A percentile compares a stretch with the other conserved stretches of the same genome.
These are phyloP conservation scores for Prunella strophiata DNA, from an alignment of 2,797 vertebrate genomes.

Conservation along the genomic window DNA sequence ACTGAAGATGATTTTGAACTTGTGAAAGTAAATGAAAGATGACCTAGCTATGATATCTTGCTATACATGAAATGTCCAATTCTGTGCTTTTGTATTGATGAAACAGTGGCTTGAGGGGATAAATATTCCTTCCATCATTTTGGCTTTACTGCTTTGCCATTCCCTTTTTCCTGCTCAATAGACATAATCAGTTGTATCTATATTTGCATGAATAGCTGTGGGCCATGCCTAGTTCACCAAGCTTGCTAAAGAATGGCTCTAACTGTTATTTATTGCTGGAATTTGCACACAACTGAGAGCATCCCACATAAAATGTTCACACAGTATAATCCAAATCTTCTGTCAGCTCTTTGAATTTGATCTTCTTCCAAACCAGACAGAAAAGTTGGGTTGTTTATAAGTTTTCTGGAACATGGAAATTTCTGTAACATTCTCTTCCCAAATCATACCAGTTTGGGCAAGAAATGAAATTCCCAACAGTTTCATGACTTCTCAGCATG, in stretches of 20 bases:
- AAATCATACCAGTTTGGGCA: background rate
- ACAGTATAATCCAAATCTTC: background rate
- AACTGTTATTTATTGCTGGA: background rate
- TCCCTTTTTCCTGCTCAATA: background rate
- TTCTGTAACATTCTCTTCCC: accelerated
- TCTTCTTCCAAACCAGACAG: background rate
- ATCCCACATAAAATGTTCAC: accelerated
- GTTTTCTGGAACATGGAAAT: background rate
- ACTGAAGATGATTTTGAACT: background rate
- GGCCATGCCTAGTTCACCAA: background rate
- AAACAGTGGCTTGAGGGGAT: background rate
- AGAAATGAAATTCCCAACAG: background rate
- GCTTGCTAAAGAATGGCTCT: background rate
- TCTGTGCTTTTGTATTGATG: background rate
- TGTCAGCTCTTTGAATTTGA: background rate
- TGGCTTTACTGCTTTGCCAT: background rate
- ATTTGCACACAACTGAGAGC: background rate
- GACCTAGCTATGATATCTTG: background rate
- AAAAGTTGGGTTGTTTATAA: background rate
- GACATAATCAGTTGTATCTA: background rate
- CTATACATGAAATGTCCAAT: background rate
- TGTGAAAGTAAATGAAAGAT: background rate
- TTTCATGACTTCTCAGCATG: background rate
- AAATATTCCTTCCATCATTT: background rate
- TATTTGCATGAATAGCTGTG: background rate